Evolutionary conservation across 2,888 invertebrate genomes (phyloP).

Genomic region (Argyra leucocephala): DNA sequence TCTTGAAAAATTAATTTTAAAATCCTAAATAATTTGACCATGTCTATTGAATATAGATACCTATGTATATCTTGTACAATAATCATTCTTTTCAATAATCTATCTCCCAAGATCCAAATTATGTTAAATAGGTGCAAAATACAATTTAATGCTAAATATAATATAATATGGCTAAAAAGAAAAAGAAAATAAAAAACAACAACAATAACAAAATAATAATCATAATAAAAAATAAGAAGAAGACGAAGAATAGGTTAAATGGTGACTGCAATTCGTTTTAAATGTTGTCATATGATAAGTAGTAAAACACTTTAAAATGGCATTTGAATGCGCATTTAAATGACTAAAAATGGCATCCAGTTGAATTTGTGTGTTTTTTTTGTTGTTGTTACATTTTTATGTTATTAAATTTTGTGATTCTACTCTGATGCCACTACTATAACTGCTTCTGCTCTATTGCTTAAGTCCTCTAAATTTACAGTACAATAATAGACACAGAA

Average conservation of each 20-base stretch:
- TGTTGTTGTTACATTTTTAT: neutral
- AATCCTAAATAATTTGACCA: neutral
- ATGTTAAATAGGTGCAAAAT: conserved; percentile 6
- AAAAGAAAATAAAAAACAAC: no score
- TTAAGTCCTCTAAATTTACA: neutral
- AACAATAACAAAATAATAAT: no score
- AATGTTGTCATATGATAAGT: conserved; percentile 6
- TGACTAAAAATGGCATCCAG: neutral
- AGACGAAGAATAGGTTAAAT: conserved; percentile 6
- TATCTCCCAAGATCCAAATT: neutral
- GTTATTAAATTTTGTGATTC: neutral
- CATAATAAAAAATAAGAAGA: no score
- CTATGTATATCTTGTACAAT: neutral
- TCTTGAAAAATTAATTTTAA: no score
- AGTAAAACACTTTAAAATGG: conserved; percentile 3
- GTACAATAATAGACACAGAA: neutral
- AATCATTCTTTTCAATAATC: neutral
- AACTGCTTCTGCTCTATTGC: neutral
- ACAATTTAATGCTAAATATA: neutral
- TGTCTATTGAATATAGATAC: neutral
- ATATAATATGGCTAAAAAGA: no score
- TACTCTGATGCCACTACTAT: neutral
- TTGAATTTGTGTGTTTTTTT: neutral
- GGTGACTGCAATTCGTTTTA: conserved; percentile 6
- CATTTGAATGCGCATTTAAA: conserved; percentile 1